Percentiles rank a stretch among this genome's conserved stretches.
Conservation (phyloP, 2,888 invertebrate species). For the Pachycephus smyrnensis region DNA sequence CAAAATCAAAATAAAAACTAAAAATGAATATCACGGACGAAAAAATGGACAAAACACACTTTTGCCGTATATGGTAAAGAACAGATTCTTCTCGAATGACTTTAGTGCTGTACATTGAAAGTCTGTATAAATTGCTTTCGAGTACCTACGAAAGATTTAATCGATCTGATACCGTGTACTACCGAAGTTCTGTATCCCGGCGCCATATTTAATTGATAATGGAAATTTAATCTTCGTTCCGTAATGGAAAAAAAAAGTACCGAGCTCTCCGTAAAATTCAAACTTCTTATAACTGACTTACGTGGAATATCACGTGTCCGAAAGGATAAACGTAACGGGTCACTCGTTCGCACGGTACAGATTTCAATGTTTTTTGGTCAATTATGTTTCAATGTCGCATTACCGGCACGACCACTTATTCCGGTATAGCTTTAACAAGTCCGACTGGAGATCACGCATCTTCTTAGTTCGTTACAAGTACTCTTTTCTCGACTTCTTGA, state of each 20-base stretch:
- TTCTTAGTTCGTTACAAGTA: neutral
- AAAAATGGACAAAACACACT: neutral
- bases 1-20: neutral
- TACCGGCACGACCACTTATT: slow-evolving; percentile 8
- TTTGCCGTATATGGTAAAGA: neutral
- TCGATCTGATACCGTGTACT: neutral
- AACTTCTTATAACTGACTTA: neutral
- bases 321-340: slow-evolving; percentile 12
- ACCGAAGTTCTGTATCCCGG: neutral
- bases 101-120: neutral
- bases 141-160: neutral
- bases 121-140: neutral
- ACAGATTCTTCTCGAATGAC: neutral
- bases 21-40: neutral
- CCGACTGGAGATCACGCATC: neutral
- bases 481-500: neutral
- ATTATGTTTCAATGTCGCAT: slow-evolving; percentile 17
- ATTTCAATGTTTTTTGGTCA: slow-evolving; percentile 16
- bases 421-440: neutral
- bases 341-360: slow-evolving; percentile 1
- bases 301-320: neutral
- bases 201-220: neutral
- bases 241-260: neutral
- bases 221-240: neutral
- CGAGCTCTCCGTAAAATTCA: neutral